Evolutionary conservation across 37 sponge, comb jelly and placozoan genomes (phyloP).

Genomic region (Dysidea cf. avara): DNA sequence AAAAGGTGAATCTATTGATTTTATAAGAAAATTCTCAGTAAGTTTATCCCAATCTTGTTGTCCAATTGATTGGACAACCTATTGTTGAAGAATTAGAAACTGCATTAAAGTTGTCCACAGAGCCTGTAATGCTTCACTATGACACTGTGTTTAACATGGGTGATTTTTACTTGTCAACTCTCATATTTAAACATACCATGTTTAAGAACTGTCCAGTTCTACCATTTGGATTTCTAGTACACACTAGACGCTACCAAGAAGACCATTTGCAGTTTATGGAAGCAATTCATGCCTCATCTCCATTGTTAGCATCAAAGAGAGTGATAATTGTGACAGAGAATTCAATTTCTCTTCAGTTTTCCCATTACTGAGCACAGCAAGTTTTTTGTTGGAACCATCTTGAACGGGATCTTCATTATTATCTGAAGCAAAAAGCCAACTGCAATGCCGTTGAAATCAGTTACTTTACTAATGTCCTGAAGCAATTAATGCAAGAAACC

Average conservation of each 20-base stretch:
- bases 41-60: neutral
- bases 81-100: neutral
- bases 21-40: neutral
- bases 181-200: too few species aligned
- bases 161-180: slow-evolving; percentile 3
- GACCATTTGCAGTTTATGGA: too few species aligned
- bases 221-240: slow-evolving; percentile 15
- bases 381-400: too few species aligned
- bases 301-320: too few species aligned
- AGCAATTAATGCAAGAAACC: too few species aligned
- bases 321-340: slow-evolving; percentile 14
- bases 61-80: slow-evolving; percentile 1
- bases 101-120: neutral
- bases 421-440: too few species aligned
- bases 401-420: too few species aligned
- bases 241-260: slow-evolving; percentile 11
- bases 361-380: too few species aligned
- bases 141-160: slow-evolving; percentile 5
- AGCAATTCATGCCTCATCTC: too few species aligned
- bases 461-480: too few species aligned
- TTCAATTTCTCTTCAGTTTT: slow-evolving; percentile 14
- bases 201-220: neutral
- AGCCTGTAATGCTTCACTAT: slow-evolving; percentile 7
- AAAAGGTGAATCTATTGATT: neutral
- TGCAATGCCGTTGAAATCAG: too few species aligned